Evolutionary conservation across 1,140 invertebrate genomes (phyloP).

Genomic region (Stegodyphus mimosarum): DNA sequence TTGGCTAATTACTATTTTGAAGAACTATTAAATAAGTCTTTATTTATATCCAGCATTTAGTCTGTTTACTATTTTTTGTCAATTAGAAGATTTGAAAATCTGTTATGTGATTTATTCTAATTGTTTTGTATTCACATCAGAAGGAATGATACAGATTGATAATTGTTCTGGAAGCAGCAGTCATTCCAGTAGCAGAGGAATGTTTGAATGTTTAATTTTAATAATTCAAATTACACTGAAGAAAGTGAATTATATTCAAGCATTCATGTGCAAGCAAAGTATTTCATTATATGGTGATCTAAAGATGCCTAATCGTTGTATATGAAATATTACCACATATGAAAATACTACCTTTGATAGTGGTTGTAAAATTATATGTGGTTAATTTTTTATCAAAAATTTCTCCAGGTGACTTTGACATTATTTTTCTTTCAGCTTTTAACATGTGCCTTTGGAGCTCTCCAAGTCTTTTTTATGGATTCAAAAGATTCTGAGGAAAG

Average conservation of each 20-base stretch:
- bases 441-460: not conserved
- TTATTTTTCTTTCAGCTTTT: conserved; percentile 3
- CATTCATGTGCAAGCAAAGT: not conserved
- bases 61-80: no score
- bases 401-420: not conserved
- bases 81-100: no score
- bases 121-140: no score
- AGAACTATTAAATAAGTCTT: no score
- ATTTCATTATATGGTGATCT: not conserved
- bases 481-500: not conserved
- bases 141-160: no score
- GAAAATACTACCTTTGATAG: not conserved
- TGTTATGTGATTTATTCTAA: no score
- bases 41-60: no score
- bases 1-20: no score
- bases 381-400: not conserved
- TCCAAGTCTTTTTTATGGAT: conserved; percentile 21
- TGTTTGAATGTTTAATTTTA: no score
- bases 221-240: not conserved
- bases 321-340: not conserved
- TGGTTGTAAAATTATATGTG: not conserved
- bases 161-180: no score
- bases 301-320: not conserved
- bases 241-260: not conserved
- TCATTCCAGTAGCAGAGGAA: no score